Base-by-base conservation (phyloP, 2,888 invertebrate genomes). In the Thyatira batis region DNA sequence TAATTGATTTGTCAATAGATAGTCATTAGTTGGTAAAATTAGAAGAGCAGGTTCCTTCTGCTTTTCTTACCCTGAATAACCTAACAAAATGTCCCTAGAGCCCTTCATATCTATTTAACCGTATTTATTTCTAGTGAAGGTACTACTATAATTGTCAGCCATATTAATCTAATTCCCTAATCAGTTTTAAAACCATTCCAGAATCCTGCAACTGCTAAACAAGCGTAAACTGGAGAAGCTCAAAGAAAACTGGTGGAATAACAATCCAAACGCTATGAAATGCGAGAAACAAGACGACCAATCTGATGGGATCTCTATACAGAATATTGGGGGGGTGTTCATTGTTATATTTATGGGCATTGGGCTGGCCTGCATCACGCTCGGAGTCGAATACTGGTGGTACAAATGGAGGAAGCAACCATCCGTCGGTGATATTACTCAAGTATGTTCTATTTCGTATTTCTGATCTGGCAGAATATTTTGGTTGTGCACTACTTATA, bases 251-350 rank as follows among this genome's bases (percentile, higher is more conserved):
- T 99, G 99, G 99, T 99, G 99, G 99, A 96, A 95, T 70, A 95
- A 95, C 61, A 98, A 98, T 74, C 95, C 95, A 0, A 94, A 94
- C 6, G 94, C 94, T 30, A 94, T 94, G 70, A 93, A 94, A 58
- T 98, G 98, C 72, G 96, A 97, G 69, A 96, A 96, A 67, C 95
- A 97, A 52, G 97, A 98, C 76, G 97, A 98, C 78, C 98, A 98
- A 78, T 97, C 97, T 2, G 99, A 98, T 78, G 99, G 99, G 49
- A 99, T 99, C 77, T 98, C 98, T 57, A 98, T 99, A 58, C 96
- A 98, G 78, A 99, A 99, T 82, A 99, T 99, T 66, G 99, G 98
- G 48, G 99, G 99, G 0, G 99, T 99, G 0, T 99, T 99, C 82
- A 98, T 99, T 52, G 98, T 99, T 0, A 98, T 99, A 61, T 97